Conservation (phyloP, 2,797 vertebrate genomes). For the Philypnodon macrostomus region DNA sequence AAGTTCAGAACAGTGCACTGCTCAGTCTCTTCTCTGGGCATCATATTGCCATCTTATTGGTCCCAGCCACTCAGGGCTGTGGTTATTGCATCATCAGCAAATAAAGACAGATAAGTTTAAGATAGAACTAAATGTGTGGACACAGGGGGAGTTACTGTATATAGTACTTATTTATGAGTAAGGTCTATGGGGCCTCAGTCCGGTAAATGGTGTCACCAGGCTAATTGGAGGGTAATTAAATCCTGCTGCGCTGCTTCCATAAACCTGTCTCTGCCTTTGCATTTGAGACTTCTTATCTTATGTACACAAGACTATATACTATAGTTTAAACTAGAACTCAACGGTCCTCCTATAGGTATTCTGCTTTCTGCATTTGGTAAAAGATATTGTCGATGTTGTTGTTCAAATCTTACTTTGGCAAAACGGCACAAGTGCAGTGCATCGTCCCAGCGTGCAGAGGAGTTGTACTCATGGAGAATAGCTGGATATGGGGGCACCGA, state of each 20-base stretch:
- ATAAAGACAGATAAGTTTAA: conserved; percentile 29
- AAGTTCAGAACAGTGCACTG: conserved; percentile 47
- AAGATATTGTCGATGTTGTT: too few species aligned
- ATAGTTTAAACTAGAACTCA: too few species aligned
- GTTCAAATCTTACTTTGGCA: conserved; percentile 80
- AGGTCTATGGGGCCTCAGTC: conserved; percentile 56
- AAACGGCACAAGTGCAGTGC: conserved; percentile 89
- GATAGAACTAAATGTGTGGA: conserved; percentile 19
- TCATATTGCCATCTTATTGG: too few species aligned
- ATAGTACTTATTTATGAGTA: conserved; percentile 52
- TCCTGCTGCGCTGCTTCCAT: too few species aligned
- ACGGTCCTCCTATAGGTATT: too few species aligned
- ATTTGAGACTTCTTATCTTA: too few species aligned
- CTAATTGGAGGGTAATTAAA: conserved; percentile 78
- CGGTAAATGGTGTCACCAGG: conserved; percentile 77
- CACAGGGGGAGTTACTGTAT: conserved; percentile 16
- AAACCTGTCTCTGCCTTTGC: too few species aligned
- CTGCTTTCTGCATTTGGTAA: too few species aligned
- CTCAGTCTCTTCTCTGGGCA: conserved; percentile 33
- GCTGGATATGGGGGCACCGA: conserved; percentile 83
- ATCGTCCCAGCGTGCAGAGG: conserved; percentile 86
- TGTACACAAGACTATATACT: too few species aligned
- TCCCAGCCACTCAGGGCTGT: conserved; percentile 48
- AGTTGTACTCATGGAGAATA: conserved; percentile 84
- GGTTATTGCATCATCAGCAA: conserved; percentile 63